Base-by-base conservation (phyloP, 1,140 invertebrate genomes). In the Mylabris phalerata region DNA sequence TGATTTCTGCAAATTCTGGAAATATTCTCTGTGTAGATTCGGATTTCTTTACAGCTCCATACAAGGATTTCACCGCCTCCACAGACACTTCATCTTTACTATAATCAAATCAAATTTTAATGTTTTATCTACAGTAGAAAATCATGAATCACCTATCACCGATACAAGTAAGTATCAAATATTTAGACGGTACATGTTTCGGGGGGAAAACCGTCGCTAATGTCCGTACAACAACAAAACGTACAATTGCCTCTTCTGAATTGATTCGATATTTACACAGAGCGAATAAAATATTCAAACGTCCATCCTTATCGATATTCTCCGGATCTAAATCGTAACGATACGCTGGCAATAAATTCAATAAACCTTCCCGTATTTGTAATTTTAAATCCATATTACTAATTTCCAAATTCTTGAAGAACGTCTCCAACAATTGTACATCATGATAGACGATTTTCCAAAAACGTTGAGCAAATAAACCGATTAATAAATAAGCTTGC, bases 151-250 rank as follows among this genome's bases (percentile, higher is more conserved):
- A 90, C 88, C 75, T 81, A 71, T 96, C 92, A 39, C 90, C 91
- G 65, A 85, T 86, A 9, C 91, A 89, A 24, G 93, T 70, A n/a
- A 96, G 75, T 39, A 96, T 75, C 10, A 94, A 76, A 71, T 90
- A 94, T 63, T 91, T 79, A 2, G 92, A 89, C 2, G 89, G 84
- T 2, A 90, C 82, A 73, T 93, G 89, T 66, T 89, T 80, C 27
- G 83, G 75, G 3, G 88, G 86, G 75, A 93, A 96, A 46, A 94
- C 85, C 11, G 82, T 84, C 2, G 86, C 83, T 2, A 90, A 82
- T 73, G 92, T 93, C 58, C 90, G 81, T 57, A 91, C 90, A 24
- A 90, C 87, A 13, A 92, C 84, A 70, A 89, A 87, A 59, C 92
- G 77, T 3, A 88, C 84, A 73, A 89, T 87, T 0, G 82, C 75